These are phyloP conservation scores for Phrynocephalus guinanensis DNA, from an alignment of 2,797 vertebrate species.

Conservation along the genomic window DNA sequence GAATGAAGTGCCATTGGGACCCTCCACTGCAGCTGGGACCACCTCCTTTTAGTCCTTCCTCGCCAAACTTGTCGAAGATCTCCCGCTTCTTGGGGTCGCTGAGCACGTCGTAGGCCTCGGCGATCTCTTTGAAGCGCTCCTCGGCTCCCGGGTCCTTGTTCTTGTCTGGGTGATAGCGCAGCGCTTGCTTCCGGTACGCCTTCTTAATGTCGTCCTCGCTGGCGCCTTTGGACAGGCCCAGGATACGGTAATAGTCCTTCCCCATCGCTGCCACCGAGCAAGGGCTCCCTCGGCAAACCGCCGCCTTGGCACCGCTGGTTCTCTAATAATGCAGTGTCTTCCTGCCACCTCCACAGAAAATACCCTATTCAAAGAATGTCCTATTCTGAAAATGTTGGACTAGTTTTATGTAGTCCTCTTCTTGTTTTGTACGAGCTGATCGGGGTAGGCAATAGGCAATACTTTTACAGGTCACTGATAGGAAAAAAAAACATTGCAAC, in stretches of 20 bases:
- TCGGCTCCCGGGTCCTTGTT: slow-evolving; percentile 92
- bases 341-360: no score
- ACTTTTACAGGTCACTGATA: no score
- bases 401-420: no score
- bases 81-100: slow-evolving; percentile 94
- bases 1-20: slow-evolving; percentile 81
- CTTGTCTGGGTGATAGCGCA: slow-evolving; percentile 93
- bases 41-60: slow-evolving; percentile 85
- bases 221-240: slow-evolving; percentile 88
- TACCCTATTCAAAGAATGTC: no score
- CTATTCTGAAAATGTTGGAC: no score
- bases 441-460: no score
- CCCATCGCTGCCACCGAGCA: slow-evolving; percentile 79
- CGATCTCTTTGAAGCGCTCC: slow-evolving; percentile 94
- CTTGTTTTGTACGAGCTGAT: no score
- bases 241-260: slow-evolving; percentile 90
- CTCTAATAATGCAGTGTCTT: no score
- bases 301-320: neutral
- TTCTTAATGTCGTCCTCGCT: slow-evolving; percentile 93
- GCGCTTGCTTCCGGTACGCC: slow-evolving; percentile 91
- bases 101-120: slow-evolving; percentile 94
- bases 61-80: slow-evolving; percentile 89
- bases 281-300: neutral
- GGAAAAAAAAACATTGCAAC: no score
- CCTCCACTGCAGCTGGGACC: slow-evolving; percentile 79